Percentiles rank a stretch among this genome's conserved stretches.
These are phyloP conservation scores for Itoplectis maculator DNA, from an alignment of 2,888 invertebrate genomes.

Conservation along the genomic window DNA sequence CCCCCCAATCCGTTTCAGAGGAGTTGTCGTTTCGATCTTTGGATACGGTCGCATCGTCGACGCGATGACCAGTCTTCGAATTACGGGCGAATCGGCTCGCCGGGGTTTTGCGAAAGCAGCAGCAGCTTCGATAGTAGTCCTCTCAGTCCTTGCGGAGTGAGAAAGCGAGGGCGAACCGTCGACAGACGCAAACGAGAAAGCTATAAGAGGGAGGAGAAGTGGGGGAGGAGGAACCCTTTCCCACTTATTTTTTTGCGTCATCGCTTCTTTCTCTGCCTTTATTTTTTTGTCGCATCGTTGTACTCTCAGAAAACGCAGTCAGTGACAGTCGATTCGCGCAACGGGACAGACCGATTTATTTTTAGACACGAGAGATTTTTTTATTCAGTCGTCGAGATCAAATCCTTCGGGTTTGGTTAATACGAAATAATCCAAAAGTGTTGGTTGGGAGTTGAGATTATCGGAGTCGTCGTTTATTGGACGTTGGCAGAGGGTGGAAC, in stretches of 20 bases:
- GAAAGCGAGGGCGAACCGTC: slow-evolving; percentile 29
- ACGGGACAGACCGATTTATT: slow-evolving; percentile 48
- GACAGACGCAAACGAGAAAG: slow-evolving; percentile 32
- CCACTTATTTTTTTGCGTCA: slow-evolving; percentile 37
- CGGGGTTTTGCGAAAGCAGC: slow-evolving; percentile 61
- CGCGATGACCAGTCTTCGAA: slow-evolving; percentile 81
- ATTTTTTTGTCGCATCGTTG: slow-evolving; percentile 26
- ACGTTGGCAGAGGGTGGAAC: slow-evolving; percentile 30
- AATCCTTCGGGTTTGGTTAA: background rate
- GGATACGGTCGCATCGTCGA: slow-evolving; percentile 79
- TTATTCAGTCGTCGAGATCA: no score
- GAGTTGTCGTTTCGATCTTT: slow-evolving; percentile 78
- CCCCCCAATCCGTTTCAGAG: slow-evolving; percentile 47
- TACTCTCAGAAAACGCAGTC: slow-evolving; percentile 55
- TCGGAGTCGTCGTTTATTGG: background rate
- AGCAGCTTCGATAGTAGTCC: slow-evolving; percentile 56
- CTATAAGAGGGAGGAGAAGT: slow-evolving; percentile 11
- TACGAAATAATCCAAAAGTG: slow-evolving; percentile 3
- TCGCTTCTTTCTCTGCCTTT: slow-evolving; percentile 39
- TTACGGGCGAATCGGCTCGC: slow-evolving; percentile 79
- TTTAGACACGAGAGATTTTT: slow-evolving; percentile 15
- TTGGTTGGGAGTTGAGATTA: background rate
- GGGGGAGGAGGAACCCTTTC: slow-evolving; percentile 36
- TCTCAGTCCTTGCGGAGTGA: slow-evolving; percentile 51
- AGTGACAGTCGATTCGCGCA: slow-evolving; percentile 54